Evolutionary conservation across 2,113 vertebrate species (phyloP), one percentile per base, ranked within the genome.

Genomic region (Limnothrissa miodon): DNA sequence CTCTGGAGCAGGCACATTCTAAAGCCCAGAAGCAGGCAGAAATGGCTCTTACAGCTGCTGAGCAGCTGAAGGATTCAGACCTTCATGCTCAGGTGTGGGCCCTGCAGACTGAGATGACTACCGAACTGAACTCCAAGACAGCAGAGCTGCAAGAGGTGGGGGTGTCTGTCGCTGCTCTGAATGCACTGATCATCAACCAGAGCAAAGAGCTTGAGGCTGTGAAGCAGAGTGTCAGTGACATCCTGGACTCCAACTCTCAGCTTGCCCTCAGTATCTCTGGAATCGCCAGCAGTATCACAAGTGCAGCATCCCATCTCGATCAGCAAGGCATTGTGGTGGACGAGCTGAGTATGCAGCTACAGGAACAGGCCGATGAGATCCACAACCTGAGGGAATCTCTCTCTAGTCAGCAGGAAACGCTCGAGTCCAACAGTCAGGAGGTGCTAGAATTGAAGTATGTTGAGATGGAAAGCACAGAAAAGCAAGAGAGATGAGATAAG

Each of bases 371-470:
- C 21, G 53, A 15, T 2, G 86, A 90, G 25, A 82, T 89, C n/a
- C 51, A 13, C 21, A 80, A 66, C 39, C 80, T 90, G 23, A 87
- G 79, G 45, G 82, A 85, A 17, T 85, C 81, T 39, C 82, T 84
- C 56, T 29, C 21, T 9, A 81, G 15, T 70, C 86, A 84, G 36
- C 78, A 87, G 59, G 83, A 78, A 13, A 53, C 45, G n/a, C 46
- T 90, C 36, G 70, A 78, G 46, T 45, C 39, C 45, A 85, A 81
- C 56, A 29, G 70, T 78, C 86, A 87, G 78, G 78, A 89, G 39
- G 36, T 89, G 11, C 78, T 83, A 10, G 82, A 83, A 23, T 70
- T 90, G 44, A 89, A 85, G 89, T 90, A 62, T 82, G 89, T 86
- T 4, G 29, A 74, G 66, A 66, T 13, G 10, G 2, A 66, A 29